phyloP scores from a whole-genome alignment of 2,797 vertebrate genomes.

The Etheostoma perlongum region DNA sequence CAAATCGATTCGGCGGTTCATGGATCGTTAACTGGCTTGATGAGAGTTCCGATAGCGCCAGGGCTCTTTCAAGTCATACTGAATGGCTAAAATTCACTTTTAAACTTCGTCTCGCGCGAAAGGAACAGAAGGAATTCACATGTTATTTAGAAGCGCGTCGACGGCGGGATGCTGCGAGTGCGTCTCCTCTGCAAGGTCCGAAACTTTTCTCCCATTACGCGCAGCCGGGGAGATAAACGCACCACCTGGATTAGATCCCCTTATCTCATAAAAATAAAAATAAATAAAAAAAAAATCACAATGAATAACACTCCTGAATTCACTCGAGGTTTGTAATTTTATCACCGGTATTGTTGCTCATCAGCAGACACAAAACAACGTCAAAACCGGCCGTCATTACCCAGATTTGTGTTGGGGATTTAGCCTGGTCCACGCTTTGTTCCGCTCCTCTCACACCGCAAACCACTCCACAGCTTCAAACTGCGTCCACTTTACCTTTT shows the following conservation, averaged over 20 bases:
- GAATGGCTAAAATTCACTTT: constrained; percentile 40
- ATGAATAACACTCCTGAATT: constrained; percentile 29
- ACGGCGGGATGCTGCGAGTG: constrained; percentile 46
- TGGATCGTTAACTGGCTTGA: constrained; percentile 52
- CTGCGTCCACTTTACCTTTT: constrained; percentile 42
- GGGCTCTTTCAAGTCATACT: constrained; percentile 74
- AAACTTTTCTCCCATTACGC: constrained; percentile 84
- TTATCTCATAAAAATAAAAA: neutral
- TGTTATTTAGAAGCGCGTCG: constrained; percentile 55
- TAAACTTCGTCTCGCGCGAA: constrained; percentile 40
- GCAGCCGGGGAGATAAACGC: constrained; percentile 40
- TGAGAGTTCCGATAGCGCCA: constrained; percentile 39
- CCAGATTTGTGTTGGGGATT: constrained; percentile 20
- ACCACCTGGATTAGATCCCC: constrained; percentile 40
- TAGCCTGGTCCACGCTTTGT: constrained; percentile 54
- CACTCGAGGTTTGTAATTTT: constrained; percentile 25
- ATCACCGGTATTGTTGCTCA: neutral
- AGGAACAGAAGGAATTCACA: constrained; percentile 34
- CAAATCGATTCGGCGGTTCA: constrained; percentile 43
- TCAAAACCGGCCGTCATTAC: constrained; percentile 52
- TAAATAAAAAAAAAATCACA: neutral
- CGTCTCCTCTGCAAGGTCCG: constrained; percentile 66
- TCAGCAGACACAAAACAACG: constrained; percentile 12
- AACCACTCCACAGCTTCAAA: constrained; percentile 42
- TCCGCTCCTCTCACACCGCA: constrained; percentile 25